Percentiles rank a stretch among this genome's conserved stretches.
Evolutionary conservation across 2,113 vertebrate genomes (phyloP).

Genomic region (Oxyruncus cristatus): DNA sequence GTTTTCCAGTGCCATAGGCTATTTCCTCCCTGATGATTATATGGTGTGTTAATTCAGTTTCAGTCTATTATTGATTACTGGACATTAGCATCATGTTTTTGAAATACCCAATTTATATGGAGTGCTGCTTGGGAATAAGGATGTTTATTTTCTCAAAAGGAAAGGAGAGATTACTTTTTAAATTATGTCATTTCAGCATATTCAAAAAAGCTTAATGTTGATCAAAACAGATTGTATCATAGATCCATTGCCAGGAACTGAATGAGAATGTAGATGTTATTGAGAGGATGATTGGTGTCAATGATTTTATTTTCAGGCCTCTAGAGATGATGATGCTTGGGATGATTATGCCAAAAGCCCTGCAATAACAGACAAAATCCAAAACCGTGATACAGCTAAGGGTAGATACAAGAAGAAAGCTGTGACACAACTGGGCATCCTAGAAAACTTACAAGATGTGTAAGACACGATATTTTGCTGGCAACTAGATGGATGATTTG

Average conservation of each 20-base stretch:
- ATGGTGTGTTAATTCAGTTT: neutral
- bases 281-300: neutral
- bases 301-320: neutral
- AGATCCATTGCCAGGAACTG: neutral
- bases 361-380: neutral
- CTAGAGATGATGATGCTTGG: neutral
- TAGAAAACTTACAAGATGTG: neutral
- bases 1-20: neutral
- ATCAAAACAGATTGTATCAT: neutral
- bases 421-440: rapidly evolving
- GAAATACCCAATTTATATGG: neutral
- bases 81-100: neutral
- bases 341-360: neutral
- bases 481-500: neutral
- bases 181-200: neutral
- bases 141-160: neutral
- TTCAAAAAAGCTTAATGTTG: neutral
- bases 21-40: neutral
- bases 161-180: neutral
- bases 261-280: neutral
- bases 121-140: neutral
- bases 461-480: neutral
- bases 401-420: neutral
- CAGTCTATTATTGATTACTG: neutral
- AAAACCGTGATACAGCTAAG: neutral